These are phyloP conservation scores for Acanthococcus lagerstroemiae DNA, from an alignment of 2,888 invertebrate species.

Conservation along the genomic window DNA sequence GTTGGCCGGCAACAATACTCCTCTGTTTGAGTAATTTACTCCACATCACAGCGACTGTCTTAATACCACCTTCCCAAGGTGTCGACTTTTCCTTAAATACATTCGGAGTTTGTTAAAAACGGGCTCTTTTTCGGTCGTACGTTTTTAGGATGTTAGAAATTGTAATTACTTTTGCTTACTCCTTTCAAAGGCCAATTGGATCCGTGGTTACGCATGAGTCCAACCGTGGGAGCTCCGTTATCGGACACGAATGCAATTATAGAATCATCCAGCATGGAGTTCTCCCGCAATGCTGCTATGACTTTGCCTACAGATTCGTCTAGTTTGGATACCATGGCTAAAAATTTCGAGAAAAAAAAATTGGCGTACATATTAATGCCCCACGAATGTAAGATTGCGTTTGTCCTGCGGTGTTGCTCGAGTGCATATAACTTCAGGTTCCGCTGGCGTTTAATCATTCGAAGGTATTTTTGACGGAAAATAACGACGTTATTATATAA, in stretches of 20 bases:
- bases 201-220: conserved; percentile 58
- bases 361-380: no score
- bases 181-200: conserved; percentile 73
- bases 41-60: conserved; percentile 52
- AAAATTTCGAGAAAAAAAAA: not conserved
- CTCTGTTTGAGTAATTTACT: conserved; percentile 49
- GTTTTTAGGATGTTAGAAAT: no score
- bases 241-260: conserved; percentile 78
- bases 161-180: no score
- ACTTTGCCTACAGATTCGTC: conserved; percentile 76
- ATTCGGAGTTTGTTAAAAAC: no score
- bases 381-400: no score
- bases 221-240: conserved; percentile 71
- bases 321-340: conserved; percentile 72
- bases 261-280: conserved; percentile 63
- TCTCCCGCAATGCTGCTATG: conserved; percentile 53
- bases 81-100: conserved; percentile 53
- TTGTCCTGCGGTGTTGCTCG: no score
- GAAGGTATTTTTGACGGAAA: no score
- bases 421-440: no score
- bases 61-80: conserved; percentile 60
- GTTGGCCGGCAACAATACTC: conserved; percentile 49
- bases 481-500: no score
- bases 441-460: no score
- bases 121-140: no score